Evolutionary conservation across 2,797 vertebrate genomes (phyloP), one percentile per base, ranked within the genome.

Genomic region (Emydoidea blandingii): DNA sequence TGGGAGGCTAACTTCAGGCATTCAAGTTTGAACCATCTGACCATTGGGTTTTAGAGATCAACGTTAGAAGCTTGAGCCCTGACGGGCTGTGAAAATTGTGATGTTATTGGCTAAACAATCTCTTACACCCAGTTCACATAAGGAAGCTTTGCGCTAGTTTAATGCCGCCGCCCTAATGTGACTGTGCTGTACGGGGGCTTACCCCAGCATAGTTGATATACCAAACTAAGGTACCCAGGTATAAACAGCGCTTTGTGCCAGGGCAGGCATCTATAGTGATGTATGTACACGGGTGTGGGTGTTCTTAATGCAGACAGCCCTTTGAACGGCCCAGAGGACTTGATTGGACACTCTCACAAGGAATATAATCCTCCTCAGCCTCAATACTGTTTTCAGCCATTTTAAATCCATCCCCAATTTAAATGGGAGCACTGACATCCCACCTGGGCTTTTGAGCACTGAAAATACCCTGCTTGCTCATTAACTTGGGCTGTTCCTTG

Each of bases 131-230:
- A 8, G 25, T 14, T 27, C 25, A 27, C 12, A 12, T 12, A 47
- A 47, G 14, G 41, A 76, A 47, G 6, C 25, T 76, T 8, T 76
- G 72, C 12, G 27, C 18, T n/a, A 21, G 18, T 68, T 68, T n/a
- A 68, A 37, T 4, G 1, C 19, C 19, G 10, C 18, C 5, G 2
- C 8, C n/a, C n/a, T 12, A 72, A 37, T 12, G n/a, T 12, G n/a
- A 37, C n/a, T 11, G 37, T 37, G n/a, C n/a, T n/a, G 18, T 68
- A 5, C 16, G 5, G 34, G 34, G 34, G 62, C 34, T n/a, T 21
- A 18, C 18, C 18, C 14, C 34, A 37, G n/a, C 8, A 12, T 37
- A 41, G 21, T 41, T 41, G 37, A 72, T 23, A 25, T 23, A 41
- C 68, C 37, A 37, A 11, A 41, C n/a, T 25, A 23, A 41, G 21